Evolutionary conservation across 1,140 invertebrate species (phyloP), one percentile per base, ranked within the genome.

Genomic region (Zophobas morio): DNA sequence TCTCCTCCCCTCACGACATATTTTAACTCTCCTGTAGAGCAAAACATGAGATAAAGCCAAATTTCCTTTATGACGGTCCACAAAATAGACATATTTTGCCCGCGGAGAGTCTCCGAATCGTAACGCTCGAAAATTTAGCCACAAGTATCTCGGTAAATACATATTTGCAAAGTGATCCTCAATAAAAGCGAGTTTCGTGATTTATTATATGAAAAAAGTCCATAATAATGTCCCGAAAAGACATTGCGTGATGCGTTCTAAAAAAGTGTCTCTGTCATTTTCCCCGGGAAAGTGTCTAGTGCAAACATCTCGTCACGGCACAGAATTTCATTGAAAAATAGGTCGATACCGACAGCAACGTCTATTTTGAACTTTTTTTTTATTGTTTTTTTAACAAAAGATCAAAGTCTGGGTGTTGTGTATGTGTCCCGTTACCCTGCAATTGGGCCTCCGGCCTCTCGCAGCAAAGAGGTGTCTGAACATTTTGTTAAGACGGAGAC

Each of bases 401-500:
- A 4, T 2, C 6, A 20, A 51, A 51, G 4, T 51, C 2, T 6
- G 2, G 49, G 49, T n/a, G n/a, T 5, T 2, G 49, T 51, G 20
- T 2, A 2, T 2, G n/a, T n/a, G n/a, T 51, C 20, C 4, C 2
- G 20, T 5, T 51, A 51, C 49, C 2, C 2, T 20, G 2, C 49
- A 46, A 4, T 51, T 5, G n/a, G 20, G n/a, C 57, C 1, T 51
- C 33, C 49, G 8, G 49, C 8, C 33, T 51, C 49, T 20, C 49
- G 49, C 8, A 63, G n/a, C 20, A 20, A 51, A 51, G 57, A 63
- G 35, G 35, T 36, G 20, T n/a, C 42, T 66, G 20, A 42, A 66
- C 60, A 42, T 40, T 66, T 66, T 39, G 60, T 42, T 66, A 66
- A 66, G 60, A 66, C 37, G 39, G 60, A 66, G 60, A 63, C 57